Conservation (phyloP, 2,888 invertebrate genomes). For the Argyresthia albistria region DNA sequence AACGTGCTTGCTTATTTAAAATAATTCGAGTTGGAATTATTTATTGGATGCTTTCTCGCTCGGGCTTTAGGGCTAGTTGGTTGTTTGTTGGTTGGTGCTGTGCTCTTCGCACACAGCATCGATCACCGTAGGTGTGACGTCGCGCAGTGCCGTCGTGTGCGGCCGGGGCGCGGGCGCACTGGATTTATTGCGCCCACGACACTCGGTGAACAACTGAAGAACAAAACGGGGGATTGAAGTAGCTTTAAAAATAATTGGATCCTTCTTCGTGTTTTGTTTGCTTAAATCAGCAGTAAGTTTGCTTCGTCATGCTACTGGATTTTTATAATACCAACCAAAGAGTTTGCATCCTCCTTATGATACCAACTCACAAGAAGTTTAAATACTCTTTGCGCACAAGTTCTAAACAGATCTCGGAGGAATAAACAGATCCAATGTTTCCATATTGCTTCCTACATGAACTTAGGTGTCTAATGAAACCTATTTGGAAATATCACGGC, state of each 20-base stretch:
- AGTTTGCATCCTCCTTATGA: no score
- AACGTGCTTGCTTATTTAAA: conserved; percentile 65
- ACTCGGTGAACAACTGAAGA: conserved; percentile 34
- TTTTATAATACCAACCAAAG: no score
- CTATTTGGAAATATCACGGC: neutral
- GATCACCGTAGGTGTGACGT: conserved; percentile 70
- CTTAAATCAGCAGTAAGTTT: no score
- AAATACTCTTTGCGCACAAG: no score
- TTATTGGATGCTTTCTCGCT: conserved; percentile 48
- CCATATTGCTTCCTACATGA: neutral
- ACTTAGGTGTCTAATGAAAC: neutral
- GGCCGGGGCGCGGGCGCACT: conserved; percentile 47
- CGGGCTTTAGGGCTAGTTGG: conserved; percentile 23
- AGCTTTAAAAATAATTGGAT: no score
- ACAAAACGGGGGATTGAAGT: no score
- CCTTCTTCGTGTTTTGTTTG: no score
- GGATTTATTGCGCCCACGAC: conserved; percentile 65
- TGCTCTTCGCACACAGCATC: conserved; percentile 54
- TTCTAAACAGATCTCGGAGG: no score
- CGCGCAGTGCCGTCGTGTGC: conserved; percentile 71
- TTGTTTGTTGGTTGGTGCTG: conserved; percentile 24
- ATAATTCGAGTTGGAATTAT: conserved; percentile 62
- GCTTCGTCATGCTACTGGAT: no score
- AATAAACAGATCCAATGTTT: no score
- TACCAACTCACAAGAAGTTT: no score